These are phyloP conservation scores for Montipora cactus DNA, from an alignment of 64 coral and sea anemone genomes.

Conservation along the genomic window DNA sequence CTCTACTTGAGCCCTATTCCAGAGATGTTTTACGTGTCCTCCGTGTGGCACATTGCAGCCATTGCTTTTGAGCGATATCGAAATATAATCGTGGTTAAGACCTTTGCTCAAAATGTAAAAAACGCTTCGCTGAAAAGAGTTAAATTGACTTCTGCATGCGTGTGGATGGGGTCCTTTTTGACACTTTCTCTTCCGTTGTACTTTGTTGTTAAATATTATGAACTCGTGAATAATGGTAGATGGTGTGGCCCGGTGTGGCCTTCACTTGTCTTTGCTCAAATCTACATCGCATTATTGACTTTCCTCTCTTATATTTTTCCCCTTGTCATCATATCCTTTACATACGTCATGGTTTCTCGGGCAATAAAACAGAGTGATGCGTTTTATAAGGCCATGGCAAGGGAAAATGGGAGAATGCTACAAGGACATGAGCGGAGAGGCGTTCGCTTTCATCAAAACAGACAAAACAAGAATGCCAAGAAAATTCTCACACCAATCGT, in stretches of 20 bases:
- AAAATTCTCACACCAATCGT: conserved; percentile 64
- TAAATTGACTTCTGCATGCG: not conserved
- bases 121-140: not conserved
- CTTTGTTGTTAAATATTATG: conserved; percentile 32
- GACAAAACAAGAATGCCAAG: conserved; percentile 64
- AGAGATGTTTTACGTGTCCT: conserved; percentile 49
- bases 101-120: not conserved
- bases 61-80: conserved; percentile 60
- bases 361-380: conserved; percentile 12
- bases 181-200: conserved; percentile 52
- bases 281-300: conserved; percentile 11
- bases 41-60: conserved; percentile 46
- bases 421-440: no score
- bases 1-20: conserved; percentile 42
- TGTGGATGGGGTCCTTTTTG: conserved; percentile 49
- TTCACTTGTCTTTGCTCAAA: not conserved
- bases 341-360: conserved; percentile 53
- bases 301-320: conserved; percentile 45
- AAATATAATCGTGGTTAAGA: not conserved
- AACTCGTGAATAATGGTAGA: not conserved
- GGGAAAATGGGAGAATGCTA: not conserved
- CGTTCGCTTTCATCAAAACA: conserved; percentile 9
- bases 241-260: not conserved
- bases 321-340: conserved; percentile 39
- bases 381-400: conserved; percentile 24